Base-by-base conservation (phyloP, 2,113 vertebrate genomes). In the Neodontobutis hainanensis region DNA sequence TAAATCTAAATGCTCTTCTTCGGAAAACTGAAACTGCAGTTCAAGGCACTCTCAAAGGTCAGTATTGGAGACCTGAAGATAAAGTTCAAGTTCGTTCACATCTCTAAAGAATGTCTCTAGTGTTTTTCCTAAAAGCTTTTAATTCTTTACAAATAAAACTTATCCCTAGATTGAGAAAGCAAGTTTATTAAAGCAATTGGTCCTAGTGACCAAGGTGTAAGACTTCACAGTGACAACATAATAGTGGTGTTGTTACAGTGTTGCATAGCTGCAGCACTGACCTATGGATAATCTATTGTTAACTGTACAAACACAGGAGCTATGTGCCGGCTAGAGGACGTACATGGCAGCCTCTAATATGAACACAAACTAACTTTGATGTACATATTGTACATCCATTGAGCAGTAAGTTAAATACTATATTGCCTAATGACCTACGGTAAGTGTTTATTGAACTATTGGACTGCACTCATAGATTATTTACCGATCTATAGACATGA, bases 161-260 rank as follows among this genome's bases (percentile, higher is more conserved):
- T 58, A 57, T 82, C 69, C 51, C 58, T 80, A 48, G 65, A 81
- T 66, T 69, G 72, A 83, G 67, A 79, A 63, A 78, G 62, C 81
- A 72, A n/a, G 61, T 73, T 52, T 36, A 36, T 38, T 61, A 69
- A 87, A 85, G 84, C 72, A 73, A 59, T 62, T 38, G 65, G 76
- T 69, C 83, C 81, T 88, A 73, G 49, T 65, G 82, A 80, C 83
- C 78, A 78, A 36, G 2, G 75, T 68, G 91, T 87, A 88, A 90
- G 71, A 68, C 51, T 81, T 93, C 93, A 94, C 93, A 94, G 92
- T 91, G 93, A 92, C 57, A 11, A 82, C 86, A 77, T 87, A 89
- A 85, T 65, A 70, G 80, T 58, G 87, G 19, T 27, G 3, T 27
- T 87, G 82, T 68, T 77, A 72, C 64, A 74, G 73, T 75, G 70